Conservation (phyloP, 1,140 invertebrate species). For the Scaptomyza pallida region DNA sequence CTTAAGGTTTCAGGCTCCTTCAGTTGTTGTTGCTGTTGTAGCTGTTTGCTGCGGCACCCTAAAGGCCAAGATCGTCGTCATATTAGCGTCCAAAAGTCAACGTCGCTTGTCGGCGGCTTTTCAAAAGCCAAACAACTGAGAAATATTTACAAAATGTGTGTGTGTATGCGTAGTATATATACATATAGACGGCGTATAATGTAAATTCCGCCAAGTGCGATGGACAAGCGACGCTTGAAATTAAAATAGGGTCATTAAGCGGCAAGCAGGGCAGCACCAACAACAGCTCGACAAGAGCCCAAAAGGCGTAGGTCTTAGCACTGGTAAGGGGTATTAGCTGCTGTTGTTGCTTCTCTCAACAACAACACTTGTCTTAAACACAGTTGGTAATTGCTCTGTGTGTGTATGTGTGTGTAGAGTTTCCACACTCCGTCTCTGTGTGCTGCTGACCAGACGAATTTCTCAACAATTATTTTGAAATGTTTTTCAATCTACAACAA, state of each 20-base stretch:
- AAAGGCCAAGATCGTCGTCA: constrained; percentile 81
- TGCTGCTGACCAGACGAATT: constrained; percentile 59
- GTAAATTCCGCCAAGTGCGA: constrained; percentile 80
- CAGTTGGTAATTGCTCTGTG: constrained; percentile 42
- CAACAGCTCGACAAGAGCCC: constrained; percentile 12
- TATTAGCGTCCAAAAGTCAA: constrained; percentile 80
- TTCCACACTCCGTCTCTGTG: not conserved
- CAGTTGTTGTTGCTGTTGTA: constrained; percentile 35
- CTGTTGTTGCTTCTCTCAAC: not conserved
- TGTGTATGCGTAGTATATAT: constrained; percentile 53
- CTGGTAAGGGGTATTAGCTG: not conserved
- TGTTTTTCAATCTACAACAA: constrained; percentile 70
- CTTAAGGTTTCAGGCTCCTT: constrained; percentile 62
- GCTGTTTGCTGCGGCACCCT: constrained; percentile 55
- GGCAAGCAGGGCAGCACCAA: constrained; percentile 36
- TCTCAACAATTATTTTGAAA: constrained; percentile 81
- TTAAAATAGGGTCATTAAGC: constrained; percentile 81
- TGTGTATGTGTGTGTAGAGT: not conserved
- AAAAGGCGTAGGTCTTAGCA: constrained; percentile 12
- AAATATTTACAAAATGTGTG: constrained; percentile 40
- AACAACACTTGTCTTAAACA: constrained; percentile 6
- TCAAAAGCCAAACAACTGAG: constrained; percentile 65
- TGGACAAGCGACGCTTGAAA: constrained; percentile 80
- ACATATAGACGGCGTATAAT: constrained; percentile 59
- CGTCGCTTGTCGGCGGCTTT: constrained; percentile 70